A percentile compares a stretch with the other conserved stretches of the same genome.
phyloP scores from a whole-genome alignment of 2,888 invertebrate genomes.

The Meiosimyza decipiens region DNA sequence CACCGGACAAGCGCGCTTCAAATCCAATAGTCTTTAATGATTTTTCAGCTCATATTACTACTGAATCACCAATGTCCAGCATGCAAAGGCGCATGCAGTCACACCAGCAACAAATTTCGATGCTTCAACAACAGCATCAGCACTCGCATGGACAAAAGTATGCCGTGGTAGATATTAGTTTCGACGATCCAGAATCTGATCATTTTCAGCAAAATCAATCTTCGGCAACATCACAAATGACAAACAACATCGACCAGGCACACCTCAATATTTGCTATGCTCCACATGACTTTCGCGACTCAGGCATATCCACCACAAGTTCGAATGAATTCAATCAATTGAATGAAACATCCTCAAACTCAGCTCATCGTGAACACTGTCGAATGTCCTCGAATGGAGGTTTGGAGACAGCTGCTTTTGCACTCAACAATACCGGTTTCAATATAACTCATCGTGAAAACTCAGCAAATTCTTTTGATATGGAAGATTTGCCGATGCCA shows the following conservation, averaged over 20 bases:
- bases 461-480: conserved; percentile 60
- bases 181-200: conserved; percentile 67
- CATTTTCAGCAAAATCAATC: conserved; percentile 55
- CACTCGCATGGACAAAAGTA: conserved; percentile 63
- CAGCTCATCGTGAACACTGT: conserved; percentile 59
- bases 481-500: conserved; percentile 64
- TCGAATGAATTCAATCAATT: conserved; percentile 62
- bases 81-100: conserved; percentile 54
- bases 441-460: conserved; percentile 61
- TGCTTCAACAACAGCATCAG: conserved; percentile 31
- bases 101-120: conserved; percentile 41
- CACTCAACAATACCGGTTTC: conserved; percentile 40
- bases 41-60: conserved; percentile 47
- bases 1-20: conserved; percentile 66
- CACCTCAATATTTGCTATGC: conserved; percentile 58
- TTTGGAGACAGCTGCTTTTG: conserved; percentile 44
- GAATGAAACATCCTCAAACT: conserved; percentile 58
- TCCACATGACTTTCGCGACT: conserved; percentile 65
- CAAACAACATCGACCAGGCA: conserved; percentile 52
- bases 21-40: conserved; percentile 65
- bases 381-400: conserved; percentile 57
- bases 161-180: conserved; percentile 68
- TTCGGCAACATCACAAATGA: conserved; percentile 48
- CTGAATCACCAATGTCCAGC: conserved; percentile 46
- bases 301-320: conserved; percentile 67